A percentile compares a stretch with the other conserved stretches of the same genome.
Evolutionary conservation across 2,888 invertebrate genomes (phyloP).

Genomic region (Xestia rhomboidea): DNA sequence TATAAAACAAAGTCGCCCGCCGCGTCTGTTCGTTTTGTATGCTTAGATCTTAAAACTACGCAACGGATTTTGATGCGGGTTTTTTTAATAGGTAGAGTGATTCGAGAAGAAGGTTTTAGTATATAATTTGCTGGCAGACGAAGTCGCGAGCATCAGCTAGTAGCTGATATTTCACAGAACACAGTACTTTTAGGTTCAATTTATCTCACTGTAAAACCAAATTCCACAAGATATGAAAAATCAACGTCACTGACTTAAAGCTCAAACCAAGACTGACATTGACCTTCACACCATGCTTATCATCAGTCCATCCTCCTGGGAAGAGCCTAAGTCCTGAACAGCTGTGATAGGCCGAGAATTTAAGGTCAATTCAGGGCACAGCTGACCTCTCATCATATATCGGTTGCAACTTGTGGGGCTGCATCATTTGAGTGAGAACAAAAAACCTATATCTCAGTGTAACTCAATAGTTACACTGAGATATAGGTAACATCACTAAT

Average conservation of each 20-base stretch:
- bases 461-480: too few relatives aligned
- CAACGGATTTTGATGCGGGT: too few relatives aligned
- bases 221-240: not conserved
- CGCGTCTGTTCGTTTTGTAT: too few relatives aligned
- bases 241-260: not conserved
- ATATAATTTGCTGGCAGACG: too few relatives aligned
- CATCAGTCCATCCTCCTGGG: too few relatives aligned
- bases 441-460: too few relatives aligned
- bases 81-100: too few relatives aligned
- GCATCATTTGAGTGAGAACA: slow-evolving; percentile 3
- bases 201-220: not conserved
- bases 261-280: not conserved
- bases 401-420: not conserved
- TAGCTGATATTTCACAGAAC: not conserved
- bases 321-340: not conserved
- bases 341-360: not conserved
- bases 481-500: slow-evolving; percentile 22
- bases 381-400: not conserved
- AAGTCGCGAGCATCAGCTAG: too few relatives aligned
- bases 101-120: too few relatives aligned
- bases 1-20: too few relatives aligned
- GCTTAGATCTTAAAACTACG: too few relatives aligned
- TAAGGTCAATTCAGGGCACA: not conserved
- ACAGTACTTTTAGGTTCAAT: not conserved
- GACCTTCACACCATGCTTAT: not conserved